phyloP scores from a whole-genome alignment of 23 tunicate species.

The Botrylloides violaceus region DNA sequence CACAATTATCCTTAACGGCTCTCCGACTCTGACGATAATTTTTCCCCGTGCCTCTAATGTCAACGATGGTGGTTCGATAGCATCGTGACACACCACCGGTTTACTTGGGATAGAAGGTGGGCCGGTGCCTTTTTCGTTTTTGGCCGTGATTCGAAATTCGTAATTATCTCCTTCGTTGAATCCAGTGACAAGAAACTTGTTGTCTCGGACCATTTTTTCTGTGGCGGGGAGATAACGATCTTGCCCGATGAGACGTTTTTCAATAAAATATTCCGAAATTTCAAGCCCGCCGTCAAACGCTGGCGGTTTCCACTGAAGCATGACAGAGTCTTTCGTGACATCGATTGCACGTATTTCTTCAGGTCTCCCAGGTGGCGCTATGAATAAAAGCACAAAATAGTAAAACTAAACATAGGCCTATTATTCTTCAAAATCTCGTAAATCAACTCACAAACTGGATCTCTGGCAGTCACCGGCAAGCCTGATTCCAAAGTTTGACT shows the following conservation, averaged over 20 bases:
- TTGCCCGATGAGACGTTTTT: conserved; percentile 87
- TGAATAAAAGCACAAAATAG: neutral
- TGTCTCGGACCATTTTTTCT: conserved; percentile 81
- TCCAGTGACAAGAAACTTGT: conserved; percentile 54
- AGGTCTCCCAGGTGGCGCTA: conserved; percentile 28
- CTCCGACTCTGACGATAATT: conserved; percentile 69
- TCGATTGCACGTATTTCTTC: conserved; percentile 35
- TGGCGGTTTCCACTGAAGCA: conserved; percentile 77
- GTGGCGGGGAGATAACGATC: conserved; percentile 77
- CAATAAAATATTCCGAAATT: conserved; percentile 64
- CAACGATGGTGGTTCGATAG: conserved; percentile 75
- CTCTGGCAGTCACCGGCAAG: conserved; percentile 62
- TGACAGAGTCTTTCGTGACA: conserved; percentile 62
- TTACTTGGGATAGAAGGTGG: conserved; percentile 88
- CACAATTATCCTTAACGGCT: conserved; percentile 52
- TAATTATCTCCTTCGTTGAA: conserved; percentile 92
- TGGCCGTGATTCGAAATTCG: conserved; percentile 80
- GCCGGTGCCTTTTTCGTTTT: conserved; percentile 76
- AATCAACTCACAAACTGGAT: conserved; percentile 47
- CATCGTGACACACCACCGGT: conserved; percentile 79
- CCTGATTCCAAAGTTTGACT: conserved; percentile 70
- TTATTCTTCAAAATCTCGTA: neutral
- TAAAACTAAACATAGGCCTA: neutral
- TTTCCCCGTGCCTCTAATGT: conserved; percentile 45
- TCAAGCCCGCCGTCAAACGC: conserved; percentile 68